Evolutionary conservation across 2,113 vertebrate genomes (phyloP).

Genomic region (Podocnemis expansa): DNA sequence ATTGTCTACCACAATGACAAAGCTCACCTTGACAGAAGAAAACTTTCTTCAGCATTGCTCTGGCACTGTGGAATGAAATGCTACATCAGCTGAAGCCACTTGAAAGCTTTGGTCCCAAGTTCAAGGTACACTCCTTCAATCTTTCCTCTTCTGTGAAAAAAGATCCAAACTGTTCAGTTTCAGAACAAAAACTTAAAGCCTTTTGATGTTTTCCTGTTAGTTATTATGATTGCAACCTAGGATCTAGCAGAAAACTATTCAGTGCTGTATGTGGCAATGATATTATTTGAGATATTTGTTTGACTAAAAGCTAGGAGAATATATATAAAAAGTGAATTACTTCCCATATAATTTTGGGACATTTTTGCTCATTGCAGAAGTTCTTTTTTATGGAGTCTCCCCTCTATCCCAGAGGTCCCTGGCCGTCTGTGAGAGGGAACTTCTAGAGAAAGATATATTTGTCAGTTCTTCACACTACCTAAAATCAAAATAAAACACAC

Average conservation of each 20-base stretch:
- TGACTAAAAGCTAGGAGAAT: not conserved
- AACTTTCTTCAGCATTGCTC: constrained; percentile 3
- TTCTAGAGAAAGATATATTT: not conserved
- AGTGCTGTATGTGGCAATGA: not conserved
- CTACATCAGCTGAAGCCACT: not conserved
- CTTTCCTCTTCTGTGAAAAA: not conserved
- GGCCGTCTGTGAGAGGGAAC: not conserved
- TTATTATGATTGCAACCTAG: not conserved
- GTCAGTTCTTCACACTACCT: not conserved
- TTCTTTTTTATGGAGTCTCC: not conserved
- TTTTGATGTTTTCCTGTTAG: not conserved
- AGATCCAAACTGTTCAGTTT: not conserved
- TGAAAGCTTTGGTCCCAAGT: not conserved
- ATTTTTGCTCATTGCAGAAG: not conserved
- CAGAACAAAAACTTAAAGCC: not conserved
- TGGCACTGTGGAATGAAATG: not conserved
- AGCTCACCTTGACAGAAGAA: not conserved
- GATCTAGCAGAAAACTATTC: not conserved
- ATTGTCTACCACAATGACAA: constrained; percentile 4
- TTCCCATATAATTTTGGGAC: not conserved
- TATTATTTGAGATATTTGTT: not conserved
- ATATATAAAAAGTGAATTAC: not conserved
- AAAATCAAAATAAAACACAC: not conserved
- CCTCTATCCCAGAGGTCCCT: not conserved
- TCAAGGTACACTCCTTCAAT: not conserved